Evolutionary conservation across 1,140 invertebrate genomes (phyloP).

Genomic region (Drosophila arawakana): DNA sequence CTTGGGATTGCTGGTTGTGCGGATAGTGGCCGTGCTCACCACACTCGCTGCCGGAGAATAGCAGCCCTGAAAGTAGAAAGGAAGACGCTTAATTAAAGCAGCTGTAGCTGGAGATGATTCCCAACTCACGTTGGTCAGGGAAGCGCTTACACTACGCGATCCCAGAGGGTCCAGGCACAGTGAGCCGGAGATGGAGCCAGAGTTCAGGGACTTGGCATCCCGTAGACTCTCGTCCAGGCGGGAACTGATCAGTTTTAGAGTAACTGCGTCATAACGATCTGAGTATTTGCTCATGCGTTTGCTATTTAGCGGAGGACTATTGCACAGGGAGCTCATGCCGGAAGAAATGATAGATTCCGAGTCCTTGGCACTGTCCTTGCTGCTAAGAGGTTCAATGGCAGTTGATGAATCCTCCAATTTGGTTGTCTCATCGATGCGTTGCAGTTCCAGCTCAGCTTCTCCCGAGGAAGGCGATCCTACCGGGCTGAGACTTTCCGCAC

Average conservation of each 20-base stretch:
- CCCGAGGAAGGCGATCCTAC: conserved; percentile 67
- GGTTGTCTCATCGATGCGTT: conserved; percentile 24
- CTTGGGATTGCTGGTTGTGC: conserved; percentile 88
- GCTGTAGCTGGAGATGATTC: conserved; percentile 1
- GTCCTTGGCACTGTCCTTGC: conserved; percentile 74
- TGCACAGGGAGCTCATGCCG: conserved; percentile 79
- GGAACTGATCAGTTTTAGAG: conserved; percentile 69
- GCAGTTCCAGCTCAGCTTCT: conserved; percentile 46
- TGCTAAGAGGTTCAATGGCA: conserved; percentile 45
- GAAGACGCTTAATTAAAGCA: background rate
- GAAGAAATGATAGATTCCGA: conserved; percentile 78
- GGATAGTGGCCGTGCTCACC: conserved; percentile 87
- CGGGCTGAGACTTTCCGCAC: conserved; percentile 42
- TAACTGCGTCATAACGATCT: conserved; percentile 77
- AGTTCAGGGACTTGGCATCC: conserved; percentile 70
- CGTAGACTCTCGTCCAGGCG: conserved; percentile 69
- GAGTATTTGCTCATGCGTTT: conserved; percentile 74
- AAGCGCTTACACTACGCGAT: conserved; percentile 73
- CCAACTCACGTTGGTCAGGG: conserved; percentile 80
- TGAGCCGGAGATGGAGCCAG: conserved; percentile 60
- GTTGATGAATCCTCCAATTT: conserved; percentile 11
- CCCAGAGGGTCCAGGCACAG: conserved; percentile 60
- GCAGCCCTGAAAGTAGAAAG: conserved; percentile 86
- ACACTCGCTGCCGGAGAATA: conserved; percentile 88
- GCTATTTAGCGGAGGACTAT: conserved; percentile 74